These are phyloP conservation scores for Tympanoctomys barrerae DNA, from an alignment of 2,797 vertebrate species.

Conservation along the genomic window DNA sequence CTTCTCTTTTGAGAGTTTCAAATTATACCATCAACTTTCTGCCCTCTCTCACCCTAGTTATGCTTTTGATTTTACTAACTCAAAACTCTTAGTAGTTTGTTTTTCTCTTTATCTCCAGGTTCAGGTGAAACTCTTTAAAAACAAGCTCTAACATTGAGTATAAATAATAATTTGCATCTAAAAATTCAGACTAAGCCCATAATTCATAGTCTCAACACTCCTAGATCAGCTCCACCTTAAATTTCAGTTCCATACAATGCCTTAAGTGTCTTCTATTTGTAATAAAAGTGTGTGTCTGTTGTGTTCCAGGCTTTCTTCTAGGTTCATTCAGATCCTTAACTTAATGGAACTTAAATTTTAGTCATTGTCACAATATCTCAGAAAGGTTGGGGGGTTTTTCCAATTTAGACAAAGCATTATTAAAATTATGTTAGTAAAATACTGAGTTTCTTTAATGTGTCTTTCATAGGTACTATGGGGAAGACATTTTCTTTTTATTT, in stretches of 20 bases:
- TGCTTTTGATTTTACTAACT: not conserved
- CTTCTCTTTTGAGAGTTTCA: not conserved
- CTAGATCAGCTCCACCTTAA: not conserved
- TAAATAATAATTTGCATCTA: not conserved
- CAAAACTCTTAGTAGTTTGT: not conserved
- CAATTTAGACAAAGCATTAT: not conserved
- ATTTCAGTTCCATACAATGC: not conserved
- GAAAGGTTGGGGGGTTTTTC: not conserved
- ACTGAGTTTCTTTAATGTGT: conserved; percentile 11
- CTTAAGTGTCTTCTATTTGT: not conserved
- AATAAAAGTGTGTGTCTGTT: not conserved
- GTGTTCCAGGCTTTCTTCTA: not conserved
- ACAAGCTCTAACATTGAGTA: not conserved
- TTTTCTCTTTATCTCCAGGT: conserved; percentile 6
- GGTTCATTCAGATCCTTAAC: not conserved
- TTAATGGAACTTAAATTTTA: not conserved
- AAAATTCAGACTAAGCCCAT: conserved; percentile 12
- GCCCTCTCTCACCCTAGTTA: not conserved
- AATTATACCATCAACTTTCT: not conserved
- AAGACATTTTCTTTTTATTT: not conserved
- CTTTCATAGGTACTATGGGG: not conserved
- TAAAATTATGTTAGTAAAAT: conserved; percentile 24
- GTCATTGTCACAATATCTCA: not conserved
- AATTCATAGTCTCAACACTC: not conserved
- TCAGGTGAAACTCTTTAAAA: not conserved